These are phyloP conservation scores for Microcaecilia unicolor DNA, from an alignment of 2,797 vertebrate genomes.

Conservation along the genomic window DNA sequence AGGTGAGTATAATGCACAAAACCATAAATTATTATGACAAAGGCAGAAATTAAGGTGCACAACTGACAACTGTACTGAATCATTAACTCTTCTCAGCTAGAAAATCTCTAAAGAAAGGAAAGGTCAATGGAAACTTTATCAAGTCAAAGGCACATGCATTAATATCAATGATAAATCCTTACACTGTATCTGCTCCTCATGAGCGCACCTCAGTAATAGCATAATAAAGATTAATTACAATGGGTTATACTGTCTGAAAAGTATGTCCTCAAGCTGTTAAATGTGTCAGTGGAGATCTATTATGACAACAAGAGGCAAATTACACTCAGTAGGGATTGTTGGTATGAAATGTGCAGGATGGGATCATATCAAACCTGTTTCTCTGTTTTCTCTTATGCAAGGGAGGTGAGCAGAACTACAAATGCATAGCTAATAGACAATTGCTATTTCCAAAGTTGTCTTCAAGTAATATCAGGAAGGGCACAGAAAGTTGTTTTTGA, in stretches of 20 bases:
- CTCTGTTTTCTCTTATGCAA: too few species aligned
- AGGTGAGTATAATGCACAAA: conserved; percentile 10
- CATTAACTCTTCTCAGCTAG: conserved; percentile 1
- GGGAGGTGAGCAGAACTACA: too few species aligned
- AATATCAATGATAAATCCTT: conserved; percentile 2
- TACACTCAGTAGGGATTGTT: conserved; percentile 45
- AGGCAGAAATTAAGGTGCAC: background rate
- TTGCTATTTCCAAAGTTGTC: too few species aligned
- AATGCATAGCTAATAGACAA: too few species aligned
- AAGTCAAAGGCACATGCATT: conserved; percentile 10
- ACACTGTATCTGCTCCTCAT: conserved; percentile 17
- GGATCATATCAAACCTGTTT: too few species aligned
- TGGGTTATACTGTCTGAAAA: conserved; percentile 42
- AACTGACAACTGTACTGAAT: background rate
- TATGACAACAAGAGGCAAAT: conserved; percentile 36
- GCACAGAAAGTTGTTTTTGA: too few species aligned
- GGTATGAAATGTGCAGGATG: conserved; percentile 36
- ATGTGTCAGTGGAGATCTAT: conserved; percentile 49
- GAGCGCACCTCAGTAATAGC: conserved; percentile 34
- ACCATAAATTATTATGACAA: conserved; percentile 1
- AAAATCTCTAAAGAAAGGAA: conserved; percentile 15
- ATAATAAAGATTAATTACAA: conserved; percentile 47
- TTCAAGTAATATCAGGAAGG: too few species aligned
- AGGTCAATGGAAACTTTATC: conserved; percentile 19
- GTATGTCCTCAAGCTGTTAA: conserved; percentile 52